Conservation (phyloP, 92 coral and sea anemone genomes). For the Scolanthus callimorphus region DNA sequence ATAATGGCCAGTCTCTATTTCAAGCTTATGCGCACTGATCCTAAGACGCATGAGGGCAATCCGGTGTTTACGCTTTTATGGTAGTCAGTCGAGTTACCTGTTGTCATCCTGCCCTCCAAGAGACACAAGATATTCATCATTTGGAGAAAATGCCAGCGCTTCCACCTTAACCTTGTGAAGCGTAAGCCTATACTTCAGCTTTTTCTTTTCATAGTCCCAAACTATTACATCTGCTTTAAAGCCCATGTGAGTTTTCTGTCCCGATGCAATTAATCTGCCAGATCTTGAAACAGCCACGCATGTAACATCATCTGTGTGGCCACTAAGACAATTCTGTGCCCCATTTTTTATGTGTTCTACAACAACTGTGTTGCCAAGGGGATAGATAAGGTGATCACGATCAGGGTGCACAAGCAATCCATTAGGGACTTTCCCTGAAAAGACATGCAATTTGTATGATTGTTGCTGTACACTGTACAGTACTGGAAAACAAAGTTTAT, state of each 20-base stretch:
- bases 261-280: slow-evolving; percentile 89
- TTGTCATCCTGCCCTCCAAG: slow-evolving; percentile 99
- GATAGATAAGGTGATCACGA: slow-evolving; percentile 87
- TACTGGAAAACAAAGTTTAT: no score
- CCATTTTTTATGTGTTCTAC: slow-evolving; percentile 65
- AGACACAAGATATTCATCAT: slow-evolving; percentile 88
- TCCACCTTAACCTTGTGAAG: slow-evolving; percentile 96
- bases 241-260: slow-evolving; percentile 98
- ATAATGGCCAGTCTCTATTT: no score
- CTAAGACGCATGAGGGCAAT: no score
- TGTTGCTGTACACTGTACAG: background rate
- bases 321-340: slow-evolving; percentile 67
- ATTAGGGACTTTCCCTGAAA: slow-evolving; percentile 78
- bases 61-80: no score
- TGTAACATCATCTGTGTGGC: slow-evolving; percentile 91
- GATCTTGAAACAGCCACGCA: slow-evolving; percentile 94
- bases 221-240: slow-evolving; percentile 90
- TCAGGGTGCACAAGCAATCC: slow-evolving; percentile 94
- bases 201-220: slow-evolving; percentile 76
- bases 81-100: no score
- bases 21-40: no score
- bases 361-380: slow-evolving; percentile 89
- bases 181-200: slow-evolving; percentile 50
- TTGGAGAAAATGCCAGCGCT: slow-evolving; percentile 96
- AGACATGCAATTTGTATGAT: background rate